These are phyloP conservation scores for Microcebus ravelobensis DNA, from an alignment of 2,113 vertebrate species.

Conservation along the genomic window DNA sequence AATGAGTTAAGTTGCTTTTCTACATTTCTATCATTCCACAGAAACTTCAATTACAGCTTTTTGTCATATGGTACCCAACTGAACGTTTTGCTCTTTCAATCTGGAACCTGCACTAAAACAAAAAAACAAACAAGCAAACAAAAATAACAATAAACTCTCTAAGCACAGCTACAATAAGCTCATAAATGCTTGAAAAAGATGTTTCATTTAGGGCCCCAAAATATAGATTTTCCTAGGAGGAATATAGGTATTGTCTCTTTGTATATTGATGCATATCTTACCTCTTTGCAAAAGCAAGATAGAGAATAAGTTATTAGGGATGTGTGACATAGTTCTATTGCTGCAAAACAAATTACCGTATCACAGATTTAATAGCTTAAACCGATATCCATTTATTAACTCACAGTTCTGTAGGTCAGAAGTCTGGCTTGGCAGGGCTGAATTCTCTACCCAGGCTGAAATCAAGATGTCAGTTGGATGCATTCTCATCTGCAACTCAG, in stretches of 20 bases:
- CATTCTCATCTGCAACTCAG: not conserved
- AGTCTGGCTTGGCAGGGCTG: not conserved
- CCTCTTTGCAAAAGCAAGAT: not conserved
- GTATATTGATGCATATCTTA: not conserved
- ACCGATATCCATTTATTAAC: not conserved
- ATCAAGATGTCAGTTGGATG: not conserved
- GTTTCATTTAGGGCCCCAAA: not conserved
- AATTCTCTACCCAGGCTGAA: not conserved
- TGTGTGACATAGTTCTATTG: not conserved
- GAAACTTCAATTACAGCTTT: not conserved
- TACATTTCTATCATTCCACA: not conserved
- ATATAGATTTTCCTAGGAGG: not conserved
- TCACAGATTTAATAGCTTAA: not conserved
- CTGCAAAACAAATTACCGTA: not conserved
- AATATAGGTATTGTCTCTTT: not conserved
- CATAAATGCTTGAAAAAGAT: not conserved
- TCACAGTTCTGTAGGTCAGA: not conserved
- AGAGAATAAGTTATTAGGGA: not conserved
- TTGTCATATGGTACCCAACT: not conserved
- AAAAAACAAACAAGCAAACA: not conserved
- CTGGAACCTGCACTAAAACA: not conserved
- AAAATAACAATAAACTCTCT: not conserved
- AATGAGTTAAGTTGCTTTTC: not conserved
- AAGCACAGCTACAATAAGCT: not conserved
- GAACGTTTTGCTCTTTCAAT: not conserved